Conservation (phyloP, 2,113 vertebrate species). For the Ranitomeya variabilis region DNA sequence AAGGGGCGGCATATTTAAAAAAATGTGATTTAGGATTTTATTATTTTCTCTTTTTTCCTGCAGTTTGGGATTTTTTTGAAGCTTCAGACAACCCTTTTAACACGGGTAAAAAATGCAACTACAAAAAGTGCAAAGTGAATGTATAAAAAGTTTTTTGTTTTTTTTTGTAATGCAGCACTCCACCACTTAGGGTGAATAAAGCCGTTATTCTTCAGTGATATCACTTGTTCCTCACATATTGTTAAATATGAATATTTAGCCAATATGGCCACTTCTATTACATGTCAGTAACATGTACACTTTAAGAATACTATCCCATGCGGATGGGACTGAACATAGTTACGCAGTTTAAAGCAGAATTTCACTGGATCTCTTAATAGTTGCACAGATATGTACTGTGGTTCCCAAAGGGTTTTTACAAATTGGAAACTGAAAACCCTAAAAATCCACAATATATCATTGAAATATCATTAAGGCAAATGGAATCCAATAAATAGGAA, state of each 20-base stretch:
- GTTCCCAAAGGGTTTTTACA: neutral
- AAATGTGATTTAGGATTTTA: no score
- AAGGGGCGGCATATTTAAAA: no score
- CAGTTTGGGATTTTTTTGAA: no score
- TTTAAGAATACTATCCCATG: neutral
- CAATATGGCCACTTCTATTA: constrained; percentile 10
- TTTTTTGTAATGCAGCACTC: neutral
- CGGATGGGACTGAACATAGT: neutral
- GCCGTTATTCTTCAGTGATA: neutral
- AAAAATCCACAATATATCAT: neutral
- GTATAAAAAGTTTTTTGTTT: neutral
- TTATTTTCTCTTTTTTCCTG: neutral
- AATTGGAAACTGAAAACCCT: neutral
- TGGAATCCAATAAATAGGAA: constrained; percentile 42
- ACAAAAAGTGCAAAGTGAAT: neutral
- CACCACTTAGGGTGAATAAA: neutral
- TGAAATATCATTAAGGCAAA: constrained; percentile 39
- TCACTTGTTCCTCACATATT: neutral
- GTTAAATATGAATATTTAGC: neutral
- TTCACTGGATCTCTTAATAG: neutral
- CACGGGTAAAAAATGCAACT: neutral
- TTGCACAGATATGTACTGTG: neutral
- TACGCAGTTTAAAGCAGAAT: neutral
- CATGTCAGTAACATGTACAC: constrained; percentile 6
- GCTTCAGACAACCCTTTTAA: no score